Base-by-base conservation (phyloP, 2,888 invertebrate genomes). In the Lasioglossum leucozonium region DNA sequence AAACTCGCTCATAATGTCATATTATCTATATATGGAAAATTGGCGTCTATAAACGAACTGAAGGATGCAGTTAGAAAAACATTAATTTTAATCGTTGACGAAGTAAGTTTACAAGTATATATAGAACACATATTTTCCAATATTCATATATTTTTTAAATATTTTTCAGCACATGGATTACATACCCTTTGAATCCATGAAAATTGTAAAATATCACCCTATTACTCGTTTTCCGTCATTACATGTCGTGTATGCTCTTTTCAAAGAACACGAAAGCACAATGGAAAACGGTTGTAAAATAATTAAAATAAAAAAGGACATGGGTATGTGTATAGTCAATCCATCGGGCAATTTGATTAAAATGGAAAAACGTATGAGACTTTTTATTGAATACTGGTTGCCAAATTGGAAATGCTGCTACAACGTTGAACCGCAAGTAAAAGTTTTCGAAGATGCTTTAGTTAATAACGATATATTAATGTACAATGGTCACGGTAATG, bases 401-500 rank as follows among this genome's bases (percentile, higher is more conserved):
- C 93, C 95, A 0, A 91, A 94, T 0, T 98, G 97, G 97, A 92
- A 93, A 37, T 97, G 97, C 0, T 95, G 96, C 74, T 94, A 96
- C 26, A 96, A 96, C 0, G 92, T 94, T 67, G 94, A 95, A 55
- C 97, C 97, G 0, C 94, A 96, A 1, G 95, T 96, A 3, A 95
- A 96, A 0, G 95, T 96, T 84, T 96, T 96, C 91, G 94, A 96
- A 67, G 92, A 95, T 0, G 96, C 96, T 55, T 94, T 97, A 47
- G 95, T 95, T 0, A 95, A 96, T 58, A 95, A 96, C n/a, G 96
- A 97, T 85, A 93, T 97, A 51, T 96, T 97, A 88, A 94, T 97
- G 97, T 97, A 97, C 94, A 97, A 96, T 93, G 98, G 98, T 0
- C 98, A 98, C 95, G 98, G 97, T 2, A 97, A 96, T 93, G 98